Percentiles rank a stretch among this genome's conserved stretches.
Conservation (phyloP, 2,113 vertebrate species). For the Sinocyclocheilus anshuiensis region DNA sequence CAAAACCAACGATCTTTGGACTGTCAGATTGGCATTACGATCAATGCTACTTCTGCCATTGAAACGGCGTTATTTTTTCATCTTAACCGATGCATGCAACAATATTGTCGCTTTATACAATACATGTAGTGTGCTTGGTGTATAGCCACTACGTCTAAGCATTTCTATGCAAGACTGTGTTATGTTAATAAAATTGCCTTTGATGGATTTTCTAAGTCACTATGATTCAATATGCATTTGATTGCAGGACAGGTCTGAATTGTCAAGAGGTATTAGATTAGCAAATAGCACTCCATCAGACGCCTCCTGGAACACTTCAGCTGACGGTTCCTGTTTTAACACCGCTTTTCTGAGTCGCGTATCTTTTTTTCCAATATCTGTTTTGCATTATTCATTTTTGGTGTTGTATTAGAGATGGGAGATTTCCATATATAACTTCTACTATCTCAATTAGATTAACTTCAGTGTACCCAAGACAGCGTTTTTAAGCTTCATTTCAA, state of each 20-base stretch:
- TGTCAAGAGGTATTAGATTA: conserved; percentile 17
- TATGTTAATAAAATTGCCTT: neutral
- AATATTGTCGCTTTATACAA: no score
- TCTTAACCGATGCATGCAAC: no score
- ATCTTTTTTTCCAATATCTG: neutral
- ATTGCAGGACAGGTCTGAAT: neutral
- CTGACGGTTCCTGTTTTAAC: neutral
- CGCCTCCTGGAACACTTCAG: neutral
- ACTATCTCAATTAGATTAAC: neutral
- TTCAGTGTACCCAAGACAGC: neutral
- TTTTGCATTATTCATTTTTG: neutral
- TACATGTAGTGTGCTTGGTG: neutral
- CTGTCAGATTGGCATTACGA: neutral
- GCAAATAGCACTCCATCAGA: neutral
- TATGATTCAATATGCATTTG: conserved; percentile 9
- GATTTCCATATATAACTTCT: conserved; percentile 18
- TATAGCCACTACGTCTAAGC: neutral
- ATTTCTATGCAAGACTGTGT: neutral
- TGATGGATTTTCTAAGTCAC: neutral
- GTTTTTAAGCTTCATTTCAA: neutral
- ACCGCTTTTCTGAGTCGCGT: neutral
- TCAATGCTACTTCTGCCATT: neutral
- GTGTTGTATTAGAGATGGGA: neutral
- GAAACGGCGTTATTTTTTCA: neutral
- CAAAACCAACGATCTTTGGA: neutral